Evolutionary conservation across 2,797 vertebrate species (phyloP), one percentile per base, ranked within the genome.

Genomic region (Triplophysa yarkandensis): DNA sequence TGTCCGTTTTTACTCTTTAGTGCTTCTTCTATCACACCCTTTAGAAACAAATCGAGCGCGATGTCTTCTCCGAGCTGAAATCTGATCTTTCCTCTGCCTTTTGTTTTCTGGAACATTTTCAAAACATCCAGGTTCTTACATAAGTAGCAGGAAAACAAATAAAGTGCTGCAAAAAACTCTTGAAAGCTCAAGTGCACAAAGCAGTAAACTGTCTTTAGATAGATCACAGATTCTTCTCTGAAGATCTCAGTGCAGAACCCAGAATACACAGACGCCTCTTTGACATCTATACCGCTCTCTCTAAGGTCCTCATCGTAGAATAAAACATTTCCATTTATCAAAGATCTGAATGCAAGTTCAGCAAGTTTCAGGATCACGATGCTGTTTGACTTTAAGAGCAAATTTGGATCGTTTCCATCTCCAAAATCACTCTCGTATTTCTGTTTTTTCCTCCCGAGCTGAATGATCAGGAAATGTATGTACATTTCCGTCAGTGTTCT

Each of bases 161-260:
- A 68, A 14, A 78, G 5, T 0, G 76, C 70, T 1, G 76, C 76
- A 23, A 78, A 66, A 21, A 78, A 78, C 57, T 74, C 70, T 25
- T 78, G 76, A 73, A 73, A 67, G 70, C 77, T 78, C 44, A 78
- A 58, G 54, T 78, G 77, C 14, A 78, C 48, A 57, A 78, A 78
- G 58, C 77, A 34, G 64, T 74, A 78, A 57, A 78, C 55, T 17
- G 68, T 77, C 30, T n/a, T 39, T 5, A 28, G 54, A 19, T 10
- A 39, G 11, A 77, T 43, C 21, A 71, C 50, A 8, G 39, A 71
- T n/a, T 77, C 68, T 23, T 39, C 41, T 6, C 30, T 46, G 48
- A 77, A 77, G 62, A 71, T 48, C 75, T 71, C 52, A 21, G 46
- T 71, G 68, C 60, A 77, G 19, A 77, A 25, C 48, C 68, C 75